Conservation (phyloP, 2,888 invertebrate species). For the Saturnia japonica region DNA sequence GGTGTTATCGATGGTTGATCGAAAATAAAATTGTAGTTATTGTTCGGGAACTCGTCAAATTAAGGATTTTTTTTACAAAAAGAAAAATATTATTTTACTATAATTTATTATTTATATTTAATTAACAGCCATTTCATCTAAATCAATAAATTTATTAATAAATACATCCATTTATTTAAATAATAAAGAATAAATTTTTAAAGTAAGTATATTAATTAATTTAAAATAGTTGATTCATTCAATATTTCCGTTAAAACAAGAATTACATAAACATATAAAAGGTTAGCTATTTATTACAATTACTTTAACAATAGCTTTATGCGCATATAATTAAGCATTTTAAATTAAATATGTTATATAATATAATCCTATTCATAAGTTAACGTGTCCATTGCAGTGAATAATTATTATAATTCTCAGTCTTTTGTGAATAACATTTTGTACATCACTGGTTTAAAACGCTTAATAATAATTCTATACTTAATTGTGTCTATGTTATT, state of each 20-base stretch:
- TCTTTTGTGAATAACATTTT: too few species aligned
- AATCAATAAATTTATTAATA: neutral
- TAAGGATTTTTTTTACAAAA: neutral
- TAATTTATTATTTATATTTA: neutral
- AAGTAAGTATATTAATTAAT: neutral
- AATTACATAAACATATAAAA: neutral
- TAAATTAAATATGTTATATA: neutral
- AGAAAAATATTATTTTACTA: neutral
- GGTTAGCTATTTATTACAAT: neutral
- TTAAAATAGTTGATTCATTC: neutral
- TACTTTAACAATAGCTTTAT: neutral
- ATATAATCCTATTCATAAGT: neutral
- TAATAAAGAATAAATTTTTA: neutral
- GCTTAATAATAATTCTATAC: neutral
- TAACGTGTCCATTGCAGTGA: neutral
- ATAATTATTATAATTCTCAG: neutral
- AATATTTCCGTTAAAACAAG: too few species aligned
- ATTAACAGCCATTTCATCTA: neutral
- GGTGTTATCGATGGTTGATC: too few species aligned
- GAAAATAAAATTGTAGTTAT: neutral
- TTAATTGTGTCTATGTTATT: neutral
- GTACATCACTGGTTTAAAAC: slow-evolving; percentile 10
- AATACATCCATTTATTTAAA: neutral
- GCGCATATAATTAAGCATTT: too few species aligned
- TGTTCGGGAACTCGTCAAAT: neutral